Evolutionary conservation across 1,140 invertebrate genomes (phyloP), one percentile per base, ranked within the genome.

Genomic region (Akabosia matsudoensis): DNA sequence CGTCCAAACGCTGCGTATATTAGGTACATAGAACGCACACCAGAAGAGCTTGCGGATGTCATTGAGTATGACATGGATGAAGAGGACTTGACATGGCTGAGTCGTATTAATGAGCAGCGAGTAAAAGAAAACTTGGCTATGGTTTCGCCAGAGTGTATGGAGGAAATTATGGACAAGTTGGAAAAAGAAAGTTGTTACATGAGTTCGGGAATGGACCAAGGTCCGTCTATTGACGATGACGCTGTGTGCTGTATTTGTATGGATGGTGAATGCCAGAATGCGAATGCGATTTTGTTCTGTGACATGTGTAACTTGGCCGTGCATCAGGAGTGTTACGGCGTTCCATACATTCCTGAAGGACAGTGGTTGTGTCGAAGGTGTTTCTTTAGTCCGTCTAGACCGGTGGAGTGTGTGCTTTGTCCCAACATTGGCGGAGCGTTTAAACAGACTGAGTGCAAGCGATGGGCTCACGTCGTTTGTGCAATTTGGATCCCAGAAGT

Each of bases 261-360:
- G 84, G 90, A 91, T 84, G 97, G 97, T 14, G 97, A 99, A 84
- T 99, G 97, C 86, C 93, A 97, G 83, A 98, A 98, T 84, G 95
- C 93, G 76, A 98, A 98, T 85, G 93, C 94, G 37, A 95, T 95
- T 82, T 87, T 99, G 34, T 99, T 99, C 85, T 99, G 97, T 88
- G 97, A 99, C 86, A 98, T 99, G 96, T 99, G 97, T 85, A 99
- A 99, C 87, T 87, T 99, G 33, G 96, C 97, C 24, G 97, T 99
- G 24, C 61, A 67, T 31, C 82, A 88, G 85, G 97, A 99, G 86
- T 99, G 97, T 84, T 99, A 99, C 86, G 97, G 97, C 70, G 97
- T 98, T 7, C 97, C 97, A 22, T 99, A 99, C 83, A 98, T 99
- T 82, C 97, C 97, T 0, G 97, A 99, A 85, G 97, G 97, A 24